phyloP scores from a whole-genome alignment of 2,888 invertebrate genomes.

The Tetragnatha montana region DNA sequence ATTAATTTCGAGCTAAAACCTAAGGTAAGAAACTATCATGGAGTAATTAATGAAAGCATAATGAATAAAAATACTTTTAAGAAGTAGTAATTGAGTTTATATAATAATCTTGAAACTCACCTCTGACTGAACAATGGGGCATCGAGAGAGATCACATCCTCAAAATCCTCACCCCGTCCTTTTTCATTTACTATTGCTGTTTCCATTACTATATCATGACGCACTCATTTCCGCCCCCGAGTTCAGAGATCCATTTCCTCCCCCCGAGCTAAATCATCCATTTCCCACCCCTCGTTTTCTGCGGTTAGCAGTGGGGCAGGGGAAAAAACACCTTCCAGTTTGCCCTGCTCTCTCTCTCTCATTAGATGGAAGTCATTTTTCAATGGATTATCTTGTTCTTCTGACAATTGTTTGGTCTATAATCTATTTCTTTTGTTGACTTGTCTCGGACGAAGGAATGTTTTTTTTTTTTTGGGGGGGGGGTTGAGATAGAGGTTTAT shows the following conservation, averaged over 20 bases:
- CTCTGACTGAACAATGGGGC: too few species aligned
- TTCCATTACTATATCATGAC: conserved; percentile 37
- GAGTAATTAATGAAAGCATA: too few species aligned
- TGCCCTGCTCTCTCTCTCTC: conserved; percentile 55
- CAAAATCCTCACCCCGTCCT: too few species aligned
- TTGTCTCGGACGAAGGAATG: neutral
- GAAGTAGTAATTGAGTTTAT: too few species aligned
- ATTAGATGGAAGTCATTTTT: conserved; percentile 63
- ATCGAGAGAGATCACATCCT: too few species aligned
- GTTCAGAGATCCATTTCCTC: conserved; percentile 30
- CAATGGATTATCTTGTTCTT: conserved; percentile 68
- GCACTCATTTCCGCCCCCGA: conserved; percentile 5
- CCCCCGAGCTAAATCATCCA: conserved; percentile 49
- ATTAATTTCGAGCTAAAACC: too few species aligned
- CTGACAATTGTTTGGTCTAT: conserved; percentile 63
- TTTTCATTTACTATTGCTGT: conserved; percentile 38
- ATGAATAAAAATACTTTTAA: too few species aligned
- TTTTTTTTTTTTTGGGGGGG: neutral
- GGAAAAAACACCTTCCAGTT: conserved; percentile 35
- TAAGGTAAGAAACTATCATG: too few species aligned
- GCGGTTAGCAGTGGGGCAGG: conserved; percentile 16
- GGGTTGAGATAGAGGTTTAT: conserved; percentile 1
- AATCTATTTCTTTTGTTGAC: conserved; percentile 52
- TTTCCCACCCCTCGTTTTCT: conserved; percentile 48
- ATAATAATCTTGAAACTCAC: too few species aligned